These are phyloP conservation scores for Medauroidea extradentata DNA, from an alignment of 1,140 invertebrate genomes.

Conservation along the genomic window DNA sequence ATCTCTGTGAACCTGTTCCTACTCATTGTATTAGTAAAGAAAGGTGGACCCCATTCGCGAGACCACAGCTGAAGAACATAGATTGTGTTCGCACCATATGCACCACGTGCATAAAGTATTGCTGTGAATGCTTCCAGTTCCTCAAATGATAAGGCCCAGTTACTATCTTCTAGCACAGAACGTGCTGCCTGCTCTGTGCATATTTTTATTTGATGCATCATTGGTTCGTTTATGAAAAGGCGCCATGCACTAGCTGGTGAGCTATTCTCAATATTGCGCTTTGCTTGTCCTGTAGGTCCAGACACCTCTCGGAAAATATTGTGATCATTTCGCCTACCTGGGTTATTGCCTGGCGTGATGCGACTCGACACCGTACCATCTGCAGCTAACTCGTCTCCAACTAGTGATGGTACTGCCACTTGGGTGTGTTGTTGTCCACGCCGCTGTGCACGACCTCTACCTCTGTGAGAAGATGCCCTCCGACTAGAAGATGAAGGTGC, in stretches of 20 bases:
- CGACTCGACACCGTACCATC: too few relatives aligned
- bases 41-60: background rate
- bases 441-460: too few relatives aligned
- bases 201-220: background rate
- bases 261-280: background rate
- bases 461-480: too few relatives aligned
- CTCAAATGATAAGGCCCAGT: slow-evolving; percentile 2
- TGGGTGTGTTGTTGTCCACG: too few relatives aligned
- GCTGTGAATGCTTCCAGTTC: slow-evolving; percentile 1
- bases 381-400: too few relatives aligned
- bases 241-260: background rate
- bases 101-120: background rate
- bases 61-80: background rate
- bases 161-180: background rate
- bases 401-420: too few relatives aligned
- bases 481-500: too few relatives aligned
- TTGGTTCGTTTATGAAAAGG: background rate
- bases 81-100: background rate
- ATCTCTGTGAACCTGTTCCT: background rate
- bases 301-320: too few relatives aligned
- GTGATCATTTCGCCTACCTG: too few relatives aligned
- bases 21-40: background rate
- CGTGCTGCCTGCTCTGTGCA: background rate
- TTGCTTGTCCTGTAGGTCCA: too few relatives aligned
- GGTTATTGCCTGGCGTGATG: too few relatives aligned